phyloP scores from a whole-genome alignment of 2,113 vertebrate species.

The Charina bottae region DNA sequence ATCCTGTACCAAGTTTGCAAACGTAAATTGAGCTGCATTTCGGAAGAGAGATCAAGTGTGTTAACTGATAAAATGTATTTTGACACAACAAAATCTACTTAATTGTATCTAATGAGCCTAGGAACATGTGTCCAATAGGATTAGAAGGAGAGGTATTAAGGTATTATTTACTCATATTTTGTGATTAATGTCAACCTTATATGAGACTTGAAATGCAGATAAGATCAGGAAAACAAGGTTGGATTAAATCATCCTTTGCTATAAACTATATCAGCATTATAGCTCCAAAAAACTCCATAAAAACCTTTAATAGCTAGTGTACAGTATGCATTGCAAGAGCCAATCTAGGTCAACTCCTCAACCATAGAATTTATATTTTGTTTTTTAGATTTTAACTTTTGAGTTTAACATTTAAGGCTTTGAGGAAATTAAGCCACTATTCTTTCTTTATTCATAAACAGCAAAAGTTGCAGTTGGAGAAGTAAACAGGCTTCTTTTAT shows the following conservation, averaged over 20 bases:
- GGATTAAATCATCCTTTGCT: conserved; percentile 70
- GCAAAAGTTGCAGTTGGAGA: conserved; percentile 37
- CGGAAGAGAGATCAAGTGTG: conserved; percentile 39
- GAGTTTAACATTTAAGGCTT: conserved; percentile 54
- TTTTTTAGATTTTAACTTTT: conserved; percentile 66
- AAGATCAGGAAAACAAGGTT: conserved; percentile 66
- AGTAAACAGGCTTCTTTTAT: not conserved
- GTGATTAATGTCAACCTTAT: conserved; percentile 73
- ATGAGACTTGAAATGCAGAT: conserved; percentile 63
- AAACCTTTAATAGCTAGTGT: conserved; percentile 57
- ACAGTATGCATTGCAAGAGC: conserved; percentile 46
- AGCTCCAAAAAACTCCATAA: conserved; percentile 61
- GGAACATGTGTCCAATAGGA: conserved; percentile 57
- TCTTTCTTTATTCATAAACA: conserved; percentile 37
- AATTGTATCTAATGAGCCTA: conserved; percentile 60
- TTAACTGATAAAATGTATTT: conserved; percentile 47
- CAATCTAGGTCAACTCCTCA: conserved; percentile 62
- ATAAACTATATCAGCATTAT: conserved; percentile 53
- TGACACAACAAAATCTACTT: conserved; percentile 48
- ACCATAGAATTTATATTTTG: conserved; percentile 53
- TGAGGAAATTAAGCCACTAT: conserved; percentile 57
- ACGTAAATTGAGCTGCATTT: conserved; percentile 53
- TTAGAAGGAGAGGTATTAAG: conserved; percentile 73
- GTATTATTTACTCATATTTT: conserved; percentile 78
- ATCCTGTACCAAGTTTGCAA: conserved; percentile 54